Percentiles rank a stretch among this genome's conserved stretches.
These are phyloP conservation scores for Luidia sarsii DNA, from an alignment of 53 echinoderm and acorn worm species.

Conservation along the genomic window DNA sequence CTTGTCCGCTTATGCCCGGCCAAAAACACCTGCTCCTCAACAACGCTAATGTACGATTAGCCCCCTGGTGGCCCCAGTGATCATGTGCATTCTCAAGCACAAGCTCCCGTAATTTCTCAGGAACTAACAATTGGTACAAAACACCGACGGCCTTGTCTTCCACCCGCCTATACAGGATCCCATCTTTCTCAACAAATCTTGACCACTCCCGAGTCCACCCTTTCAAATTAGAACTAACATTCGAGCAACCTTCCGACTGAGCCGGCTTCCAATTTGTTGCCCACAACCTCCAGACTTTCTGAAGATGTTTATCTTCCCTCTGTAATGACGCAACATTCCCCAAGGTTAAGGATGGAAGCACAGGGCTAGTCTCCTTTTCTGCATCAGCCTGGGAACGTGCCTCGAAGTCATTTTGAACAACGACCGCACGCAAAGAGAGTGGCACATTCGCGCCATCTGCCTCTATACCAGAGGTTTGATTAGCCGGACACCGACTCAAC, in stretches of 20 bases:
- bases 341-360: conserved; percentile 66
- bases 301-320: conserved; percentile 36
- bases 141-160: conserved; percentile 12
- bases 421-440: too few relatives aligned
- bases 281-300: conserved; percentile 35
- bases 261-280: conserved; percentile 52
- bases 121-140: conserved; percentile 56
- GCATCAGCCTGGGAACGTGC: background rate
- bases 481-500: conserved; percentile 11
- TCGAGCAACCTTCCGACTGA: background rate
- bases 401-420: background rate
- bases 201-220: conserved; percentile 43
- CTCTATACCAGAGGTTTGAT: background rate
- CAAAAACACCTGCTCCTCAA: conserved; percentile 60
- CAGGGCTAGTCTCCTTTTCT: background rate
- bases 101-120: conserved; percentile 43
- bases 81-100: conserved; percentile 57
- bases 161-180: conserved; percentile 54
- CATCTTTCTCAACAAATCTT: conserved; percentile 14
- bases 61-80: conserved; percentile 72
- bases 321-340: conserved; percentile 56
- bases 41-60: conserved; percentile 43
- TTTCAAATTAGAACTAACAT: background rate
- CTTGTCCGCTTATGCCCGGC: conserved; percentile 61
- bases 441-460: background rate